phyloP scores from a whole-genome alignment of 2,113 vertebrate genomes.

The Vulpes vulpes region DNA sequence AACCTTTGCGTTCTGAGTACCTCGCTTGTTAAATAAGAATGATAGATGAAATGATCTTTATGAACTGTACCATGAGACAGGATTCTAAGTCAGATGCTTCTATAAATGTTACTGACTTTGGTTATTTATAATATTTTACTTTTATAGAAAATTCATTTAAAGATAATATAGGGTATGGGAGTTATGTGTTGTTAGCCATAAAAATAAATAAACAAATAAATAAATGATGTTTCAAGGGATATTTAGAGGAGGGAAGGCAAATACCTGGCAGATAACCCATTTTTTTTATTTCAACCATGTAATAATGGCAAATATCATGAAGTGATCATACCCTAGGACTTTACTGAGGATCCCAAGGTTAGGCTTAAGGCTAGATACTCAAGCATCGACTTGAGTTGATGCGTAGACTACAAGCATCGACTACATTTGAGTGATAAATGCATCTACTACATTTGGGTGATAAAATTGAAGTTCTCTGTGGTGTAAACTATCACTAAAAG shows the following conservation, averaged over 20 bases:
- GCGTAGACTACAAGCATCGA: too few species aligned
- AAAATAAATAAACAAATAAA: not conserved
- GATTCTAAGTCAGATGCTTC: conserved; percentile 22
- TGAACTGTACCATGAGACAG: fast-evolving
- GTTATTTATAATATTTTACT: conserved; percentile 24
- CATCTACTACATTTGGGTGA: not conserved
- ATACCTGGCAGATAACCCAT: not conserved
- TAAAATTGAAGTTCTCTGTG: not conserved
- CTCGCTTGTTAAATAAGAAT: not conserved
- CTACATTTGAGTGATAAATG: too few species aligned
- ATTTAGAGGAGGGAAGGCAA: not conserved
- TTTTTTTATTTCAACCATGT: not conserved
- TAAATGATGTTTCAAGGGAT: not conserved
- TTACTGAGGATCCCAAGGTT: not conserved
- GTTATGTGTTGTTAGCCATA: not conserved
- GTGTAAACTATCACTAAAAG: not conserved
- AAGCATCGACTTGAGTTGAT: not conserved
- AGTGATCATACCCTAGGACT: not conserved
- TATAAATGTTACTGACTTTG: conserved; percentile 14
- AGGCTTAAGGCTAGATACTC: not conserved
- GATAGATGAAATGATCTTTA: not conserved
- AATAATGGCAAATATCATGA: not conserved
- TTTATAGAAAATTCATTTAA: not conserved
- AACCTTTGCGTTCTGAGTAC: not conserved
- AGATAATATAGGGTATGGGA: not conserved